Conservation (phyloP, 2,797 vertebrate genomes). For the Tokudaia muenninki region DNA sequence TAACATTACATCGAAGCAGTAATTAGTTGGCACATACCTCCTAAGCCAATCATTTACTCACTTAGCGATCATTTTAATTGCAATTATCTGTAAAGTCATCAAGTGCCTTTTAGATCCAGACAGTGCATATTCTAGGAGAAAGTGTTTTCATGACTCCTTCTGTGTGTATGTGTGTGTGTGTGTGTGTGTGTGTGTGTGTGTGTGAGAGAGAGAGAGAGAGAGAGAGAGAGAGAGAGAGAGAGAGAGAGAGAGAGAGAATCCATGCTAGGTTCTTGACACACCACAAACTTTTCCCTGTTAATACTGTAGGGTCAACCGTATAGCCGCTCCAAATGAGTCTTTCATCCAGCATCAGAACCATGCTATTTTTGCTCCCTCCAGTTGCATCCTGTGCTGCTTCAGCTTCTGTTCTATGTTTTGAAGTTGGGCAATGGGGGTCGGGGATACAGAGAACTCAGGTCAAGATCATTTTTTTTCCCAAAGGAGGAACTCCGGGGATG, state of each 20-base stretch:
- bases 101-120: slow-evolving; percentile 70
- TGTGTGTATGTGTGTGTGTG: background rate
- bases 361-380: background rate
- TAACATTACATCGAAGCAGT: slow-evolving; percentile 46
- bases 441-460: background rate
- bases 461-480: background rate
- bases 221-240: background rate
- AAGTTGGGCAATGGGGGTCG: background rate
- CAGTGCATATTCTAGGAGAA: slow-evolving; percentile 72
- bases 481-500: background rate
- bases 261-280: background rate
- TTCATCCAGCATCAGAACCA: background rate
- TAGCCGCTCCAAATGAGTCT: slow-evolving; percentile 20
- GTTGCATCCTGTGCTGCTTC: background rate
- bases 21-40: slow-evolving; percentile 74
- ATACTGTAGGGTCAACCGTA: background rate
- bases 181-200: too few species aligned
- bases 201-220: too few species aligned
- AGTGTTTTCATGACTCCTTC: slow-evolving; percentile 40
- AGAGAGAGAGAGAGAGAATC: background rate
- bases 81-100: slow-evolving; percentile 74
- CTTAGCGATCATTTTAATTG: slow-evolving; percentile 83
- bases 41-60: slow-evolving; percentile 67
- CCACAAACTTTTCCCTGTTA: slow-evolving; percentile 2
- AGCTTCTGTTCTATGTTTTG: slow-evolving; percentile 23